phyloP scores from a whole-genome alignment of 2,113 vertebrate species.

The Psittacula cyanocephala region DNA sequence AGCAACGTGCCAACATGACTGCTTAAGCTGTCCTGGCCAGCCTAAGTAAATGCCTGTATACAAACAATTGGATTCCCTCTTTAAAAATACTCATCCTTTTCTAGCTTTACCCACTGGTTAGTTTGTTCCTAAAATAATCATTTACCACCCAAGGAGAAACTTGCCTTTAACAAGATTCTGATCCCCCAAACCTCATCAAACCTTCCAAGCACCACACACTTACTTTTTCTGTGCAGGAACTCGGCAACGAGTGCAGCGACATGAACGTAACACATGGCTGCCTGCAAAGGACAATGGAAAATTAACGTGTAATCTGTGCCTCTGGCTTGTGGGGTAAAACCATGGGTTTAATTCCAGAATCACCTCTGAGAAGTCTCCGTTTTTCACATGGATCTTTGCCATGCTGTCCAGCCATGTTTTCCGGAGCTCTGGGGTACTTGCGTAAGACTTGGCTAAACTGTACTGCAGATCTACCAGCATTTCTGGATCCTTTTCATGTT shows the following conservation, averaged over 20 bases:
- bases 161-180: not conserved
- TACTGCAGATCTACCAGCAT: slow-evolving; percentile 97
- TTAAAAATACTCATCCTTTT: not conserved
- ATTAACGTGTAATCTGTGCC: not conserved
- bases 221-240: slow-evolving; percentile 95
- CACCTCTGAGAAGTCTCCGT: slow-evolving; percentile 95
- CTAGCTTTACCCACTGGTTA: not conserved
- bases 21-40: not conserved
- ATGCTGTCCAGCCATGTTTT: slow-evolving; percentile 98
- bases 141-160: not conserved
- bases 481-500: slow-evolving; percentile 95
- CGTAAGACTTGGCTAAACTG: slow-evolving; percentile 95
- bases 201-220: slow-evolving; percentile 55
- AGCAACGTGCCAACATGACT: not conserved
- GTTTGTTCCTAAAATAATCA: not conserved
- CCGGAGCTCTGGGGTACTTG: slow-evolving; percentile 94
- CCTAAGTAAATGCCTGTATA: not conserved
- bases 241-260: slow-evolving; percentile 93
- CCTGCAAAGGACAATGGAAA: slow-evolving; percentile 75
- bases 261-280: slow-evolving; percentile 95
- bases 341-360: not conserved
- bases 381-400: slow-evolving; percentile 94
- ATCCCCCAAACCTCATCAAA: not conserved
- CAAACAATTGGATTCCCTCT: not conserved
- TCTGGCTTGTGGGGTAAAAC: not conserved